Evolutionary conservation across 1,140 invertebrate genomes (phyloP).

Genomic region (Pachypsylla venusta): DNA sequence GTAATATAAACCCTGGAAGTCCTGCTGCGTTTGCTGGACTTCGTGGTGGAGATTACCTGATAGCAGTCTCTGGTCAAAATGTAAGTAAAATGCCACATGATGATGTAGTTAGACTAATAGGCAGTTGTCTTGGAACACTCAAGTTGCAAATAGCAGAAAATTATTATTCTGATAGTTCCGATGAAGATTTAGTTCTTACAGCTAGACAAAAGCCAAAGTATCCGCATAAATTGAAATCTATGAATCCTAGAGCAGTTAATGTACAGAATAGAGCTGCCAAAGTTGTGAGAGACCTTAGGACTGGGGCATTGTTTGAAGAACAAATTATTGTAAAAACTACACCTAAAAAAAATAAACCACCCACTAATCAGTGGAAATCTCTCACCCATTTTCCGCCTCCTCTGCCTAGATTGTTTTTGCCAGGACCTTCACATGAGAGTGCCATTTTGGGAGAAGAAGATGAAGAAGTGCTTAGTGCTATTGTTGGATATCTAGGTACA

Average conservation of each 20-base stretch:
- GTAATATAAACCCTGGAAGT: conserved; percentile 69
- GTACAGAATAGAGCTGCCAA: conserved; percentile 36
- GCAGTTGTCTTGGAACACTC: conserved; percentile 60
- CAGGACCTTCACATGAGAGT: conserved; percentile 15
- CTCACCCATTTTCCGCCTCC: conserved; percentile 32
- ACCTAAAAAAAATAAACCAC: conserved; percentile 13
- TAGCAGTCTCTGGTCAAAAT: conserved; percentile 78
- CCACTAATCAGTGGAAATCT: conserved; percentile 31
- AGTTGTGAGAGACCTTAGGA: conserved; percentile 38
- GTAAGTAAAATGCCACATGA: conserved; percentile 81
- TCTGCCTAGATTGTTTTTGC: conserved; percentile 29
- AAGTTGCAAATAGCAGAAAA: conserved; percentile 75
- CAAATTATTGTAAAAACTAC: conserved; percentile 13
- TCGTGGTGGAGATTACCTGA: conserved; percentile 75
- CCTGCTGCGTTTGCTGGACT: conserved; percentile 73
- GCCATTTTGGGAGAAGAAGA: conserved; percentile 29
- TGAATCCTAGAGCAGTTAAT: conserved; percentile 24
- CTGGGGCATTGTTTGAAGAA: conserved; percentile 36
- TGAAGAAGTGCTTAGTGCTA: conserved; percentile 58
- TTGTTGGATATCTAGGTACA: conserved; percentile 87
- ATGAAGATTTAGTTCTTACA: conserved; percentile 46
- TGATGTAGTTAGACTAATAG: conserved; percentile 80
- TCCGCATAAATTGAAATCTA: conserved; percentile 34
- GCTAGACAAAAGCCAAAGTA: conserved; percentile 44
- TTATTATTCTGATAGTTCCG: conserved; percentile 72